phyloP scores from a whole-genome alignment of 1,140 invertebrate species.

The Pissodes strobi region DNA sequence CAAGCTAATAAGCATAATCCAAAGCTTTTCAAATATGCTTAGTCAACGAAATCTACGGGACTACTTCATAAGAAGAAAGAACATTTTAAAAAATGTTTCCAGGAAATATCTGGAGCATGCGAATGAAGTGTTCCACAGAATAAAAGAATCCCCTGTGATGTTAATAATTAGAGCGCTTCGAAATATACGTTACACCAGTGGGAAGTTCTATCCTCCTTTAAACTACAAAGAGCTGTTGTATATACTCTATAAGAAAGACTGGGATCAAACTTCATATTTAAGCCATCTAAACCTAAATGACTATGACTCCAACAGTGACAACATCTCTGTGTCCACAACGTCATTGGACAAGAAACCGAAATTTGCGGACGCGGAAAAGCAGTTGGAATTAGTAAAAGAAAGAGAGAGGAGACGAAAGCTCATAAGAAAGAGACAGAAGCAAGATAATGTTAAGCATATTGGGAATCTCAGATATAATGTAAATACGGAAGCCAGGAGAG shows the following conservation, averaged over 20 bases:
- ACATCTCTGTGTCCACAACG: not conserved
- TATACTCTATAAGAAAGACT: constrained; percentile 53
- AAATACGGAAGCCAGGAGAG: not conserved
- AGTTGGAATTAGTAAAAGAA: constrained; percentile 12
- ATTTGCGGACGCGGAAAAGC: constrained; percentile 16
- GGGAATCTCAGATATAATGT: not conserved
- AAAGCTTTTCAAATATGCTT: constrained; percentile 57
- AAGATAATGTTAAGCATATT: not conserved
- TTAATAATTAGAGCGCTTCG: constrained; percentile 68
- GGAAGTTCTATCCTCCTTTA: constrained; percentile 65
- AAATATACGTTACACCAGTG: constrained; percentile 63
- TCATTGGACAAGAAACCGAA: constrained; percentile 7
- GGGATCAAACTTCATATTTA: constrained; percentile 26
- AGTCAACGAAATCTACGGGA: constrained; percentile 66
- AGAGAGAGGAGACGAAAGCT: constrained; percentile 1
- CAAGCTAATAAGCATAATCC: constrained; percentile 66
- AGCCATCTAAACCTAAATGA: not conserved
- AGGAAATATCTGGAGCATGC: constrained; percentile 64
- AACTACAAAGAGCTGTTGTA: constrained; percentile 65
- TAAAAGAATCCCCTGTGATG: constrained; percentile 66
- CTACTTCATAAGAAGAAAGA: constrained; percentile 73
- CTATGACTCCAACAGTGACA: not conserved
- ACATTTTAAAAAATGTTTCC: constrained; percentile 71
- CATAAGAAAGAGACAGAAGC: constrained; percentile 1
- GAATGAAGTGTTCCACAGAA: constrained; percentile 68